A percentile compares a stretch with the other conserved stretches of the same genome.
These are phyloP conservation scores for Aporrectodea caliginosa DNA, from an alignment of 1,140 invertebrate genomes.

Conservation along the genomic window DNA sequence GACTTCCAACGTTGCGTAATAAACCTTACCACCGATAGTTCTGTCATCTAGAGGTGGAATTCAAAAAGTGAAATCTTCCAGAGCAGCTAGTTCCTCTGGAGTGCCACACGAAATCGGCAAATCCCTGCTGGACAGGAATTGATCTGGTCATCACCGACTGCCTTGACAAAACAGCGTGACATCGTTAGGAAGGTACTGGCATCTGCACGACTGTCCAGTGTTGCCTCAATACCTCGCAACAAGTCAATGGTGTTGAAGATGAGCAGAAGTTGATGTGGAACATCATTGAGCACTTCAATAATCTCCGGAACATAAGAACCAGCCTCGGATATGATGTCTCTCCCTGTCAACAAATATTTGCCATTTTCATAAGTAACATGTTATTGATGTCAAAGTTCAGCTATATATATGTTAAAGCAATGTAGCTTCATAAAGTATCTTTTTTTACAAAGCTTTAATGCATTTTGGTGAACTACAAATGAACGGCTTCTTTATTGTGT, in stretches of 20 bases:
- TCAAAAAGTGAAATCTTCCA: neutral
- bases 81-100: neutral
- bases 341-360: conserved; percentile 15
- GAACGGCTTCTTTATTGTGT: too few relatives aligned
- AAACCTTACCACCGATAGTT: neutral
- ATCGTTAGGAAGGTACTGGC: conserved; percentile 77
- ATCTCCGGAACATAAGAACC: conserved; percentile 54
- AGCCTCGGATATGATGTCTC: conserved; percentile 11
- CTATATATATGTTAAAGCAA: too few relatives aligned
- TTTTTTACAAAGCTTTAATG: too few relatives aligned
- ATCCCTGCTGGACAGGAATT: neutral
- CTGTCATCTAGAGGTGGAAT: neutral
- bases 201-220: conserved; percentile 55
- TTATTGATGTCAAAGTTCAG: too few relatives aligned
- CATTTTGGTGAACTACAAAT: too few relatives aligned
- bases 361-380: too few relatives aligned
- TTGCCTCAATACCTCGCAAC: conserved; percentile 80
- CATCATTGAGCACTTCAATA: conserved; percentile 64
- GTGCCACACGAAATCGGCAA: neutral
- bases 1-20: neutral
- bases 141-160: conserved; percentile 64
- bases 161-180: conserved; percentile 78
- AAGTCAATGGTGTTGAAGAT: conserved; percentile 98
- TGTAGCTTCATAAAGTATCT: too few relatives aligned
- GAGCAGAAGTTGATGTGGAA: conserved; percentile 81